Conservation (phyloP, 2,888 invertebrate genomes). For the Eubasilissa splendida region DNA sequence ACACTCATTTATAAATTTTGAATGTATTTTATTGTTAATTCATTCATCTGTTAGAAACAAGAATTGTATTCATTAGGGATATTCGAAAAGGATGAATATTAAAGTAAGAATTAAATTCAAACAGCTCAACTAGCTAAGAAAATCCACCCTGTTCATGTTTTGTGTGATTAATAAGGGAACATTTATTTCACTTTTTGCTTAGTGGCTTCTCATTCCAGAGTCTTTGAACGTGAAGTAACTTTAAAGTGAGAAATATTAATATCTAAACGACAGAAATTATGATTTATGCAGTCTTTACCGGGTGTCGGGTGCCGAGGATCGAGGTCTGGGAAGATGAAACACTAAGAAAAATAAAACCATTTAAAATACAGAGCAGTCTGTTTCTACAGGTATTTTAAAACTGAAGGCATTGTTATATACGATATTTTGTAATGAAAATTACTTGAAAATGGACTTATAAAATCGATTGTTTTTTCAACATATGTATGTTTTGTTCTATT, state of each 20-base stretch:
- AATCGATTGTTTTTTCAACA: too few relatives aligned
- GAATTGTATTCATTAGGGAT: too few relatives aligned
- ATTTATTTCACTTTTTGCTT: conserved; percentile 53
- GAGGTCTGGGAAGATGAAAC: background rate
- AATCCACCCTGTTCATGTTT: conserved; percentile 1
- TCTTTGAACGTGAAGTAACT: conserved; percentile 28
- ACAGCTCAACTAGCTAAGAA: background rate
- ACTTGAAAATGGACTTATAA: too few relatives aligned
- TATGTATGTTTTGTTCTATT: too few relatives aligned
- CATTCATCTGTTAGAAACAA: background rate
- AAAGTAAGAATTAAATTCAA: too few relatives aligned
- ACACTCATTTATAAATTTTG: too few relatives aligned
- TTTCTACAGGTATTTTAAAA: too few relatives aligned
- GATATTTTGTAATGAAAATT: too few relatives aligned
- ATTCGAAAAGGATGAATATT: too few relatives aligned
- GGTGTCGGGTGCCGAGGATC: background rate
- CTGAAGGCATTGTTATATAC: too few relatives aligned
- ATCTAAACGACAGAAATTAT: conserved; percentile 33
- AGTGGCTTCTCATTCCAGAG: conserved; percentile 14
- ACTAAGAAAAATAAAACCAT: background rate
- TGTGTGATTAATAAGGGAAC: conserved; percentile 46
- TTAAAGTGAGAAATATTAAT: conserved; percentile 55
- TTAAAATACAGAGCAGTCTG: too few relatives aligned
- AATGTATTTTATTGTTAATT: background rate
- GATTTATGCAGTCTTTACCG: conserved; percentile 28